A percentile compares a stretch with the other conserved stretches of the same genome.
phyloP scores from a whole-genome alignment of 2,113 vertebrate genomes.

The Indri indri region DNA sequence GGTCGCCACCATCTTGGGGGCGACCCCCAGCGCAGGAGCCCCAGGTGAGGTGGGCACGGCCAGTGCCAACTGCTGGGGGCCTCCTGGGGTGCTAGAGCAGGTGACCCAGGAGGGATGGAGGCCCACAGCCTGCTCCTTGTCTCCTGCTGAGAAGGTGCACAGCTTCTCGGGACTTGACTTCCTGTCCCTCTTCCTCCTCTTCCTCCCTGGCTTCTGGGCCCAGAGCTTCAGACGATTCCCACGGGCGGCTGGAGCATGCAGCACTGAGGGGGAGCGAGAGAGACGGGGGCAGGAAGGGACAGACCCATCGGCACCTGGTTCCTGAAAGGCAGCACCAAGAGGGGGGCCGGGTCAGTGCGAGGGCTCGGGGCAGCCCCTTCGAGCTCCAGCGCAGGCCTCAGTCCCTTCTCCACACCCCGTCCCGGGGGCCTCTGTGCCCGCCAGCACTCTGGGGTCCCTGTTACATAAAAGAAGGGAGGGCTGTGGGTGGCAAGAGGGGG shows the following conservation, averaged over 20 bases:
- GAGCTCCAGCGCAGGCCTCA: not conserved
- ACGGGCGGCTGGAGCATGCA: not conserved
- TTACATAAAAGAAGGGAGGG: slow-evolving; percentile 18
- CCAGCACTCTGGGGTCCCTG: not conserved
- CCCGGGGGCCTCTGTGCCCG: slow-evolving; percentile 26
- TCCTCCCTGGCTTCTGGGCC: slow-evolving; percentile 60
- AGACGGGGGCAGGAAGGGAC: slow-evolving; percentile 58
- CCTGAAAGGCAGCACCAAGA: slow-evolving; percentile 85
- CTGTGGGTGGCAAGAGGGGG: not conserved
- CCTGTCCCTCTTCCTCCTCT: slow-evolving; percentile 36
- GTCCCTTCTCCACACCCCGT: not conserved
- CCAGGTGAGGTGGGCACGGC: not conserved
- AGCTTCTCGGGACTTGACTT: not conserved
- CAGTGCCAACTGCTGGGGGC: not conserved
- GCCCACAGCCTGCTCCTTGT: not conserved
- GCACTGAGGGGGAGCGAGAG: slow-evolving; percentile 40
- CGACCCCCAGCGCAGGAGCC: slow-evolving; percentile 43
- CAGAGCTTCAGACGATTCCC: slow-evolving; percentile 72
- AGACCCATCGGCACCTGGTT: slow-evolving; percentile 86
- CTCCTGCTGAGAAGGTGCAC: not conserved
- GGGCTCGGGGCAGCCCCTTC: not conserved
- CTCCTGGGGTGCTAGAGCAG: not conserved
- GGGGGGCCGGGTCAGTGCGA: slow-evolving; percentile 71
- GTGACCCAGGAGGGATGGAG: not conserved
- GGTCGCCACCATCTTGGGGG: slow-evolving; percentile 79